A percentile compares a stretch with the other conserved stretches of the same genome.
Conservation (phyloP, 2,113 vertebrate species). For the Osmerus eperlanus region DNA sequence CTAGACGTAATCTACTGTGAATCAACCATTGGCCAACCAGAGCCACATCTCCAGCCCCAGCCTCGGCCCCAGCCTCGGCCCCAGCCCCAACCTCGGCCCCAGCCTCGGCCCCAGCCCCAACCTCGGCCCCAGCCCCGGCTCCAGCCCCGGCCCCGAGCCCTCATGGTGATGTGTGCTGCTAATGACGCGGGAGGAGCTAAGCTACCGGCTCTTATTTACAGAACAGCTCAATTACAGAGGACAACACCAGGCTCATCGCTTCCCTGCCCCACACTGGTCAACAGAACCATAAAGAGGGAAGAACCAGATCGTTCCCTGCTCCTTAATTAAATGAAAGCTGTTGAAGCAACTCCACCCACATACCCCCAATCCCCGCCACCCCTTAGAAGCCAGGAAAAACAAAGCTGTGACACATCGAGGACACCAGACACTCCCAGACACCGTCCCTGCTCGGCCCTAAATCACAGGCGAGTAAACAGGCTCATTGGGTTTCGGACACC, state of each 20-base stretch:
- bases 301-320: conserved; percentile 73
- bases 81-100: too few species aligned
- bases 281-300: conserved; percentile 73
- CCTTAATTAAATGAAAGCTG: conserved; percentile 92
- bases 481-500: conserved; percentile 57
- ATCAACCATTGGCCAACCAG: too few species aligned
- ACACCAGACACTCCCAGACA: conserved; percentile 49
- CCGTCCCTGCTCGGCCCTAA: conserved; percentile 76
- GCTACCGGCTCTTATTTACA: conserved; percentile 78
- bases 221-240: conserved; percentile 66
- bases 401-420: too few species aligned
- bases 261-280: conserved; percentile 64
- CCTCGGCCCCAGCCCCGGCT: too few species aligned
- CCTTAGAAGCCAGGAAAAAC: too few species aligned
- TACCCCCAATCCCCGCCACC: conserved; percentile 21
- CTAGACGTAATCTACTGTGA: too few species aligned
- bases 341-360: conserved; percentile 53
- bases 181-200: conserved; percentile 35
- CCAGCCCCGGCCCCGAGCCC: conserved; percentile 15
- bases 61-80: too few species aligned
- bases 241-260: conserved; percentile 68
- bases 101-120: too few species aligned
- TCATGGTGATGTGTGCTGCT: conserved; percentile 43
- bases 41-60: too few species aligned
- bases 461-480: conserved; percentile 76